phyloP scores from a whole-genome alignment of 2,113 vertebrate genomes.

The Columbina picui region DNA sequence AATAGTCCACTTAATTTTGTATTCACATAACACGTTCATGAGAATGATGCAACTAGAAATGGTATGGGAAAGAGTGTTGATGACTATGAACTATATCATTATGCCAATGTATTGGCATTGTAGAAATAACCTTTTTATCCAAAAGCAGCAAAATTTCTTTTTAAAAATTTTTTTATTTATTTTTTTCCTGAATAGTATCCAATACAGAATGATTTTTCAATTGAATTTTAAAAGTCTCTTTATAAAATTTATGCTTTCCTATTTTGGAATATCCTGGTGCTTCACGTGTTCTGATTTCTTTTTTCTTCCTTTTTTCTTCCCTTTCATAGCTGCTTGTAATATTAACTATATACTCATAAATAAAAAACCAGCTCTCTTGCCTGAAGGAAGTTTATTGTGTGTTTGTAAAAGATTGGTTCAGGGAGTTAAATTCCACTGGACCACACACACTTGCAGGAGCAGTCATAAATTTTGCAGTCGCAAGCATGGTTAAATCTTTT shows the following conservation, averaged over 20 bases:
- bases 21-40: neutral
- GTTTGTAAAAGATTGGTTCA: slow-evolving; percentile 4
- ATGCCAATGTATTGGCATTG: neutral
- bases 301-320: neutral
- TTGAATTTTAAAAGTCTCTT: neutral
- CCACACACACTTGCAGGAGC: neutral
- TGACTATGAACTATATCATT: neutral
- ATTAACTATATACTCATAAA: slow-evolving; percentile 44
- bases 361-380: neutral
- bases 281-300: neutral
- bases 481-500: slow-evolving; percentile 39
- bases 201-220: neutral
- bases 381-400: slow-evolving; percentile 21
- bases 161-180: neutral
- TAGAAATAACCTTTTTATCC: neutral
- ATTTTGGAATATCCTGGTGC: neutral
- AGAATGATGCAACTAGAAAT: neutral
- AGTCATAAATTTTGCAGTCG: slow-evolving; percentile 51
- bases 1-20: neutral
- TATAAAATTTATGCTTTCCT: neutral
- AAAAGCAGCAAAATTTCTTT: neutral
- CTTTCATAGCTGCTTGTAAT: slow-evolving; percentile 21
- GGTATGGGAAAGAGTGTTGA: neutral
- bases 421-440: slow-evolving; percentile 35
- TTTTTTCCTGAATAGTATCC: neutral